These are phyloP conservation scores for Heterotilapia buettikoferi DNA, from an alignment of 2,113 vertebrate genomes.

Conservation along the genomic window DNA sequence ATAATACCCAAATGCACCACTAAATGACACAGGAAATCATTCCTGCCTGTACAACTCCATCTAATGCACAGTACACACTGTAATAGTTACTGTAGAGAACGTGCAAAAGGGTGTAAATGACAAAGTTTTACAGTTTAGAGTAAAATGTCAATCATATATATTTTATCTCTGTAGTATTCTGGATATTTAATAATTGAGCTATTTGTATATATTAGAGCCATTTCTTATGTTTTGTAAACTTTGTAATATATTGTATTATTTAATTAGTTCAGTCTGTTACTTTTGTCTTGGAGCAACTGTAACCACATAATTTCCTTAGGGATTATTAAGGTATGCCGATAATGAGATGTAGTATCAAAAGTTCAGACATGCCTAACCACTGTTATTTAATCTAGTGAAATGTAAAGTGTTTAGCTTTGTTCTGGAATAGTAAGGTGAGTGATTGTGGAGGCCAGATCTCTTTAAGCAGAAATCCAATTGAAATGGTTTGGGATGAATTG, in stretches of 20 bases:
- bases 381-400: not conserved
- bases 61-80: not conserved
- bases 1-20: not conserved
- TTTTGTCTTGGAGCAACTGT: not conserved
- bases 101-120: not conserved
- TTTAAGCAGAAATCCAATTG: not conserved
- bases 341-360: not conserved
- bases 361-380: rapidly evolving
- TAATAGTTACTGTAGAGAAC: not conserved
- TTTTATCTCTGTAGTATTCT: not conserved
- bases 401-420: not conserved
- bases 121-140: not conserved
- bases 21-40: not conserved
- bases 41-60: not conserved
- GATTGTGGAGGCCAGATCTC: rapidly evolving
- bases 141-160: not conserved
- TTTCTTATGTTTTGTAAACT: not conserved
- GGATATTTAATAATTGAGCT: not conserved
- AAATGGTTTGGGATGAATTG: not conserved
- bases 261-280: not conserved
- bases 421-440: not conserved
- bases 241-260: not conserved
- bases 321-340: not conserved
- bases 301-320: not conserved
- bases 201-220: not conserved